Conservation (phyloP, 2,797 vertebrate species). For the Sardinella longiceps region DNA sequence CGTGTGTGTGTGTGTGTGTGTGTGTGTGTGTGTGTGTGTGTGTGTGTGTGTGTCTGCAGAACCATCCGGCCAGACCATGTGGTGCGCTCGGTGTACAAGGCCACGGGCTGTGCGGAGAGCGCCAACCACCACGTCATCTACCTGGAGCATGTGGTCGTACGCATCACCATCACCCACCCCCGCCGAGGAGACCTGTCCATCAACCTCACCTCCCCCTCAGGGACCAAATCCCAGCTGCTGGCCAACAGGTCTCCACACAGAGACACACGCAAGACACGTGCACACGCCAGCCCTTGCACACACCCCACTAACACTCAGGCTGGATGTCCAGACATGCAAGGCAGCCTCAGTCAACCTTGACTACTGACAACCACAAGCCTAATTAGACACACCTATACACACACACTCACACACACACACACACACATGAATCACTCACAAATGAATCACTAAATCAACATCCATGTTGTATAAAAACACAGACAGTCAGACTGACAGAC, state of each 20-base stretch:
- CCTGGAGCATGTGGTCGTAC: constrained; percentile 94
- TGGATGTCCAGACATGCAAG: not conserved
- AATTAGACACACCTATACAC: not conserved
- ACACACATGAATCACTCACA: not conserved
- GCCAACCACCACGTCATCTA: constrained; percentile 94
- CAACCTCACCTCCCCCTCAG: constrained; percentile 97
- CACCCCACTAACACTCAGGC: not conserved
- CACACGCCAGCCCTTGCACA: not conserved
- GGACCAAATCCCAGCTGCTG: constrained; percentile 96
- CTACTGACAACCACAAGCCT: no score
- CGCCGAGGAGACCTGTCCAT: constrained; percentile 96
- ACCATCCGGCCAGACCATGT: constrained; percentile 94
- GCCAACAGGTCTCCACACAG: constrained; percentile 54
- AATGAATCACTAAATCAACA: not conserved
- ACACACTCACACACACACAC: not conserved
- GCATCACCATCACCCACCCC: constrained; percentile 95
- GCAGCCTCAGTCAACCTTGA: not conserved
- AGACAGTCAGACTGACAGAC: no score
- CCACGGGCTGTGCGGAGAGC: constrained; percentile 93
- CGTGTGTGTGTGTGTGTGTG: constrained; percentile 8
- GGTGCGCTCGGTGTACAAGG: constrained; percentile 96
- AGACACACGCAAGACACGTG: no score
- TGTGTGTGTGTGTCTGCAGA: constrained; percentile 68
- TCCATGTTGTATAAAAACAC: not conserved
- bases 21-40: constrained; percentile 40